These are phyloP conservation scores for Cherax destructor DNA, from an alignment of 1,140 invertebrate genomes.

Conservation along the genomic window DNA sequence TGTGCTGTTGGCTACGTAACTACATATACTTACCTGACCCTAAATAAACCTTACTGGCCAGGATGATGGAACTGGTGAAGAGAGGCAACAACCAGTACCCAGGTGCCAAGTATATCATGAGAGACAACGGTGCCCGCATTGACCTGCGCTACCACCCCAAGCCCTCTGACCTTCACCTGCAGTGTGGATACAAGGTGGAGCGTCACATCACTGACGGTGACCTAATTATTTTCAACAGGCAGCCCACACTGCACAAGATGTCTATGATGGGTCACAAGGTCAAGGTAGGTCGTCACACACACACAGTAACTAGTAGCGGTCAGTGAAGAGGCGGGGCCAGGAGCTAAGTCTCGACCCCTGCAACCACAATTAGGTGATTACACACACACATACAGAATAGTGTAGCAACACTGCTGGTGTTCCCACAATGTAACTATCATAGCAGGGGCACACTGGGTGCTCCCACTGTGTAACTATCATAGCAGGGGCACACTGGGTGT, in stretches of 20 bases:
- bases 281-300: conserved; percentile 79
- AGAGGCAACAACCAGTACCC: conserved; percentile 99
- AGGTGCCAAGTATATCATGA: conserved; percentile 98
- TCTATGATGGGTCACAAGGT: conserved; percentile 99
- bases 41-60: background rate
- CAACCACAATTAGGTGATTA: too few relatives aligned
- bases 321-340: too few relatives aligned
- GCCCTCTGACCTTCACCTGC: conserved; percentile 97
- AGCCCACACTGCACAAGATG: conserved; percentile 99
- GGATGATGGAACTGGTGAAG: conserved; percentile 95
- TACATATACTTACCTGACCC: too few relatives aligned
- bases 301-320: too few relatives aligned
- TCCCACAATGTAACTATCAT: too few relatives aligned
- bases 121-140: conserved; percentile 98
- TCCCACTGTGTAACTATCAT: too few relatives aligned
- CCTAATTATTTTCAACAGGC: conserved; percentile 99
- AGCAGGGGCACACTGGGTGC: too few relatives aligned
- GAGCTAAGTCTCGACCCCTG: too few relatives aligned
- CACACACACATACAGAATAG: too few relatives aligned
- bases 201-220: conserved; percentile 98
- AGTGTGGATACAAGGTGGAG: conserved; percentile 98
- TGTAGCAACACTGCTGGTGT: too few relatives aligned
- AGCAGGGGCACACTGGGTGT: too few relatives aligned
- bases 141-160: conserved; percentile 99
- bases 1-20: too few relatives aligned